Conservation (phyloP, 1,140 invertebrate genomes). For the Babylonia areolata region DNA sequence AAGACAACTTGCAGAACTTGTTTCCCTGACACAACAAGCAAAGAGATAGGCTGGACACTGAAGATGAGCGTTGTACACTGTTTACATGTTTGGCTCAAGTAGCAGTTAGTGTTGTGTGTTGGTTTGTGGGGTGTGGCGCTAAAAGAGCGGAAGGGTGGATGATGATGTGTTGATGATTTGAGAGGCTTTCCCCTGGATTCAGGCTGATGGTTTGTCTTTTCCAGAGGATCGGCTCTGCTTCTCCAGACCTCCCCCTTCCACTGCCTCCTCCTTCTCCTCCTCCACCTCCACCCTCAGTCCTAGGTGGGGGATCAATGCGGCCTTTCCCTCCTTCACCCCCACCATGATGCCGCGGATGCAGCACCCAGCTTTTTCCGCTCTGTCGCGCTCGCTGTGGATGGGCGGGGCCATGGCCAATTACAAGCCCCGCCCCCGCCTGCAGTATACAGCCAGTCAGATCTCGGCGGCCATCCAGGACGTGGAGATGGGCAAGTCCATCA, state of each 20-base stretch:
- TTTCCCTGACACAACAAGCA: neutral
- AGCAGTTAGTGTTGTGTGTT: neutral
- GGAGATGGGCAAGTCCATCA: constrained; percentile 30
- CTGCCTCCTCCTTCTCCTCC: neutral
- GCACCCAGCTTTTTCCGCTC: constrained; percentile 13
- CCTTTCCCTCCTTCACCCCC: neutral
- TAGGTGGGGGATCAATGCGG: constrained; percentile 8
- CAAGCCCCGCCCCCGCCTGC: constrained; percentile 8
- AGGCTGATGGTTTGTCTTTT: constrained; percentile 26
- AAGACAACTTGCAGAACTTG: neutral
- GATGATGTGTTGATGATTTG: neutral
- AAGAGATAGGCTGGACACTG: neutral
- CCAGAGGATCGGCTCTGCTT: neutral
- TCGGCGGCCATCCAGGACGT: constrained; percentile 12
- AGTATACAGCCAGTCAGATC: constrained; percentile 15
- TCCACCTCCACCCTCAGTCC: neutral
- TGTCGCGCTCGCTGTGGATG: constrained; percentile 2
- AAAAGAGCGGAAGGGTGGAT: neutral
- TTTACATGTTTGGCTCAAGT: neutral
- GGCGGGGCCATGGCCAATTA: neutral
- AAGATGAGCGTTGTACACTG: neutral
- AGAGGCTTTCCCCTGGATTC: neutral
- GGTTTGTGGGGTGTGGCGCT: neutral
- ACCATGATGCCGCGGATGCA: constrained; percentile 8
- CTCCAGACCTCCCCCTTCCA: neutral